Percentiles rank a stretch among this genome's conserved stretches.
These are phyloP conservation scores for Ceratitis capitata DNA, from an alignment of 1,140 invertebrate species.

Conservation along the genomic window DNA sequence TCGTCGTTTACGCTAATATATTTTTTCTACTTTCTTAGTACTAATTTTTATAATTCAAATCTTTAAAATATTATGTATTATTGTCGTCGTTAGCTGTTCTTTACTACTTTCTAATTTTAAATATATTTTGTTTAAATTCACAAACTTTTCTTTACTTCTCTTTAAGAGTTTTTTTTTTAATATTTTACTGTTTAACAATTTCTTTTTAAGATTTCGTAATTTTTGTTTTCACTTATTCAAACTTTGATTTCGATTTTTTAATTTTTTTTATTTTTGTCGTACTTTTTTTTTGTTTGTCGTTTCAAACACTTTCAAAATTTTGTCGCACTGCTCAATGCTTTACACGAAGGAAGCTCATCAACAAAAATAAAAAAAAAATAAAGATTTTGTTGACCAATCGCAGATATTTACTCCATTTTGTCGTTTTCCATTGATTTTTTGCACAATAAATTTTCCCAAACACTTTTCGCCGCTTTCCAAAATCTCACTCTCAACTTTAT, in stretches of 20 bases:
- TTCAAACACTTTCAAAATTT: neutral
- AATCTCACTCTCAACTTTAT: neutral
- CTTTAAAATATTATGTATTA: neutral
- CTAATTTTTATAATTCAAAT: neutral
- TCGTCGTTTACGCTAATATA: neutral
- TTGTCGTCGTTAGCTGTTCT: neutral
- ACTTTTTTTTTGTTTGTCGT: neutral
- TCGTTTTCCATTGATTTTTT: conserved; percentile 31
- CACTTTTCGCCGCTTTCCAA: neutral
- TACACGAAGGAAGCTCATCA: neutral
- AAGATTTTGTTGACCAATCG: neutral
- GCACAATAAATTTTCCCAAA: neutral
- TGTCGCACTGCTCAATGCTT: neutral
- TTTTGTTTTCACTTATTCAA: too few species aligned
- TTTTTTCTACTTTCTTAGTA: neutral
- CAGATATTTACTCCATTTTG: neutral
- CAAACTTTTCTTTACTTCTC: neutral
- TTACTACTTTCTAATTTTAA: neutral
- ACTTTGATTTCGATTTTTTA: too few species aligned
- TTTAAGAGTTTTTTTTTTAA: neutral
- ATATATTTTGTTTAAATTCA: neutral
- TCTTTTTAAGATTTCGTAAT: neutral
- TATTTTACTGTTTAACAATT: neutral
- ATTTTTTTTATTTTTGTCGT: neutral
- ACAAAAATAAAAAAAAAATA: conserved; percentile 5